Evolutionary conservation across 2,113 vertebrate species (phyloP), one percentile per base, ranked within the genome.

Genomic region (Lophura nycthemera): DNA sequence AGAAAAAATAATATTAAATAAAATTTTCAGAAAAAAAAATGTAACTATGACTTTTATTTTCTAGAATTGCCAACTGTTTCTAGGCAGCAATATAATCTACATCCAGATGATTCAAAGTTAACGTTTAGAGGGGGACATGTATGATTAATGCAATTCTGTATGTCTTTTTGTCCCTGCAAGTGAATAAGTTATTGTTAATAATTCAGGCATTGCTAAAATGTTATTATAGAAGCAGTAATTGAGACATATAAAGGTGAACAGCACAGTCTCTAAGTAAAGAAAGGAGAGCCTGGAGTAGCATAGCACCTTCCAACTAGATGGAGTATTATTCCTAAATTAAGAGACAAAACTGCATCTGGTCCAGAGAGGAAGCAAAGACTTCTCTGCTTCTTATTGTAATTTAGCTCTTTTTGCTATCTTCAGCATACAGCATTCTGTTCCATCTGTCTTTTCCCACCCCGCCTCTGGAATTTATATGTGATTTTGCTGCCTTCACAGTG

Each of bases 331-430:
- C 13, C 8, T 63, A 83, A 80, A 64, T 54, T 54, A 54, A 29
- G 20, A 86, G 16, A 7, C 0, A 1, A 25, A 84, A 9, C 2
- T 61, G 47, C 67, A 24, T 57, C 16, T 82, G 9, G 16, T 75
- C 29, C 21, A 40, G 43, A 61, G 13, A 67, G 13, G 42, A 85
- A 91, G 27, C 29, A 38, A 32, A 34, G 32, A 34, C 13, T 82
- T 10, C 16, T 8, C 8, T 27, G 22, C 21, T 92, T 42, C 18
- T 88, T 42, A 59, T 27, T 57, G 5, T 93, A 81, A 82, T 70
- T 76, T 43, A 80, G 19, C 8, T 79, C 30, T 84, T 86, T 71
- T 91, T 90, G 73, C 8, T 93, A 14, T 76, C 84, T 34, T 86
- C 89, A 83, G 45, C 25, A 27, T 57, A 72, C 14, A 45, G 11